Evolutionary conservation across 2,113 vertebrate genomes (phyloP), one percentile per base, ranked within the genome.

Genomic region (Pungitius pungitius): DNA sequence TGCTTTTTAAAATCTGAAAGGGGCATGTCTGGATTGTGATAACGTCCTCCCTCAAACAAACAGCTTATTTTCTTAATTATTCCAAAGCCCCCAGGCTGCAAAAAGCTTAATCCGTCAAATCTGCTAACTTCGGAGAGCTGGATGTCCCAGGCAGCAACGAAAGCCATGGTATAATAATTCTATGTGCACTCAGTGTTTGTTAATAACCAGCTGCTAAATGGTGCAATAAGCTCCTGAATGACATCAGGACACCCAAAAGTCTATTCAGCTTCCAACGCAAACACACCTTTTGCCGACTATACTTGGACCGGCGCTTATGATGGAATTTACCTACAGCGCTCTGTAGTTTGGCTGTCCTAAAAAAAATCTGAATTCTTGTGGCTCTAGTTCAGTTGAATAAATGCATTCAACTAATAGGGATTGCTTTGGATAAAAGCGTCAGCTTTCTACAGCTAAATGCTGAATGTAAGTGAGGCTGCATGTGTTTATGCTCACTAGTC

Each of bases 91-190:
- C 55, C 56, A 26, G 27, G 51, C 51, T 68, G 58, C 61, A 2
- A 55, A 70, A 76, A 66, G 20, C 20, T 39, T 63, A 71, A 80
- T 73, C 69, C 47, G 57, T 55, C 52, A 71, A 43, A 85, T 59
- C 71, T 69, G 55, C 59, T 73, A 42, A 22, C 11, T 22, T 73
- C 12, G 51, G 52, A 57, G 39, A 9, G 56, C 52, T 62, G 58
- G 45, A 45, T 66, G 63, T 57, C 55, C 62, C 33, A 15, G 45
- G 6, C 72, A 17, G 43, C 57, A 37, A 1, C 68, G 18, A 20
- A 10, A 49, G 45, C 20, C 45, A n/a, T n/a, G 4, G 20, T 49
- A 49, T 57, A 20, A 60, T 55, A 45, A 70, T 4, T 18, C 14
- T 20, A 24, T 30, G 30, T 30, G 45, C 30, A 12, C 69, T 63